Percentiles rank a stretch among this genome's conserved stretches.
phyloP scores from a whole-genome alignment of 2,888 invertebrate species.

The Eristalinus aeneus region DNA sequence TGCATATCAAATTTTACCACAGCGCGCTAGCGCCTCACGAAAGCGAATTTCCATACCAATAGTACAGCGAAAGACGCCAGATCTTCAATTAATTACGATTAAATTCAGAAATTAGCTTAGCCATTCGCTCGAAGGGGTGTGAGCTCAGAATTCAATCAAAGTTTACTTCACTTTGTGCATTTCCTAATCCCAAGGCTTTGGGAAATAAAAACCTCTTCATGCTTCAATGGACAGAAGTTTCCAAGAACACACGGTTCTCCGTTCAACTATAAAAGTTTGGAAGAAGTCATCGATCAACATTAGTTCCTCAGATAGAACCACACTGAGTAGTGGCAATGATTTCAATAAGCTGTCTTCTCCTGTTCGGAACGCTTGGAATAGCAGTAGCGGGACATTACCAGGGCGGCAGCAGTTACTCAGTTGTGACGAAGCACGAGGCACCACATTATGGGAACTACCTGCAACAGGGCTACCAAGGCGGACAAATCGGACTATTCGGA shows the following conservation, averaged over 20 bases:
- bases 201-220: slow-evolving; percentile 8
- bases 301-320: slow-evolving; percentile 28
- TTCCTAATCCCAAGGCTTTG: slow-evolving; percentile 7
- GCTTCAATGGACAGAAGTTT: slow-evolving; percentile 44
- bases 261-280: slow-evolving; percentile 47
- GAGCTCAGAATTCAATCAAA: background rate
- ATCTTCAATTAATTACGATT: slow-evolving; percentile 7
- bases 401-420: slow-evolving; percentile 74
- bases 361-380: slow-evolving; percentile 71
- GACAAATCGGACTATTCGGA: background rate
- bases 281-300: slow-evolving; percentile 17
- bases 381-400: slow-evolving; percentile 72
- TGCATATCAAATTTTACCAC: background rate
- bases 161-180: slow-evolving; percentile 13
- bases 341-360: slow-evolving; percentile 32
- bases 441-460: slow-evolving; percentile 71
- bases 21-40: slow-evolving; percentile 6
- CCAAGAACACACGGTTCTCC: slow-evolving; percentile 20
- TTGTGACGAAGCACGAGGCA: slow-evolving; percentile 76
- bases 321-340: slow-evolving; percentile 33
- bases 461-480: slow-evolving; percentile 25
- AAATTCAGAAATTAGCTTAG: slow-evolving; percentile 3
- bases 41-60: background rate
- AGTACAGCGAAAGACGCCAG: background rate
- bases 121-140: background rate